These are phyloP conservation scores for Probosciger aterrimus DNA, from an alignment of 2,113 vertebrate genomes.

Conservation along the genomic window DNA sequence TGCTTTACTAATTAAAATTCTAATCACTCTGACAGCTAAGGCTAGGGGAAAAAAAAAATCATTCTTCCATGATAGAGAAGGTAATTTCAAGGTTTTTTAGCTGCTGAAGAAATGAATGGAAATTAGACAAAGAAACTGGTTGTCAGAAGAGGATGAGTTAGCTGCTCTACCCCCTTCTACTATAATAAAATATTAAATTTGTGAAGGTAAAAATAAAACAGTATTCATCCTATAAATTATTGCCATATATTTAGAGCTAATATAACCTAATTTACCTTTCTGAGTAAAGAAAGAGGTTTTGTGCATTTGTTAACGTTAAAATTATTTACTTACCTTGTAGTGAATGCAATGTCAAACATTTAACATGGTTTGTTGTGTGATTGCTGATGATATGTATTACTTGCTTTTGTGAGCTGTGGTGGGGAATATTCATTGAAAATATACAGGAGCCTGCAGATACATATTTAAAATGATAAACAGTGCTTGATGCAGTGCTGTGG, in stretches of 20 bases:
- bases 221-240: neutral
- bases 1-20: conserved; percentile 83
- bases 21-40: conserved; percentile 79
- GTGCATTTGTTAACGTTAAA: conserved; percentile 15
- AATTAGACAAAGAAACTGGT: conserved; percentile 74
- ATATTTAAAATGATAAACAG: conserved; percentile 24
- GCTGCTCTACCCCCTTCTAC: conserved; percentile 41
- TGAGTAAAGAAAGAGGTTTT: conserved; percentile 13
- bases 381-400: neutral
- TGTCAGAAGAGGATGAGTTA: conserved; percentile 60
- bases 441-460: conserved; percentile 5
- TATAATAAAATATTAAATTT: conserved; percentile 54
- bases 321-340: conserved; percentile 25
- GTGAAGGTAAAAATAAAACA: neutral
- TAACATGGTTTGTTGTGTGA: conserved; percentile 38
- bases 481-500: neutral
- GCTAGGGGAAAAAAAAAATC: conserved; percentile 29
- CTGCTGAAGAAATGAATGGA: conserved; percentile 71
- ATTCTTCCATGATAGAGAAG: conserved; percentile 73
- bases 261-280: conserved; percentile 9
- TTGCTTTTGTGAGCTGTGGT: conserved; percentile 8
- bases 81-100: conserved; percentile 83
- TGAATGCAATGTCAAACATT: conserved; percentile 38
- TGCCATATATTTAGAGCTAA: conserved; percentile 1
- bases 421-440: conserved; percentile 38